A percentile compares a stretch with the other conserved stretches of the same genome.
Conservation (phyloP, 2,113 vertebrate species). For the Seriola dumerili region DNA sequence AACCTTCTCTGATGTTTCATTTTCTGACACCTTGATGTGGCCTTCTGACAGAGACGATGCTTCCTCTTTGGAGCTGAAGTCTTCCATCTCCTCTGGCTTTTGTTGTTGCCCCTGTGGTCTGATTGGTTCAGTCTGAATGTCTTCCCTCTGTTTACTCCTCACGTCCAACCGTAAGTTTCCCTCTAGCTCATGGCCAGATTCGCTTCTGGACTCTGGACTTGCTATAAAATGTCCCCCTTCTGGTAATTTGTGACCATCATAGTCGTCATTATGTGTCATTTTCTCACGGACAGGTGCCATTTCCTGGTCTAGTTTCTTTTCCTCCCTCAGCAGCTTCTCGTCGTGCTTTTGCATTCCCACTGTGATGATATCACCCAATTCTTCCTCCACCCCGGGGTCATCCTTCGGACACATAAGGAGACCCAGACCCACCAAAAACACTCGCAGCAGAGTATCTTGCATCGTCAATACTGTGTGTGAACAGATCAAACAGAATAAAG, state of each 20-base stretch:
- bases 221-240: background rate
- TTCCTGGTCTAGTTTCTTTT: slow-evolving; percentile 50
- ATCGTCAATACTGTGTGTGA: slow-evolving; percentile 63
- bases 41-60: slow-evolving; percentile 18
- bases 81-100: slow-evolving; percentile 22
- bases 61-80: slow-evolving; percentile 19
- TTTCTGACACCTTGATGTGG: slow-evolving; percentile 26
- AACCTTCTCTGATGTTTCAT: slow-evolving; percentile 18
- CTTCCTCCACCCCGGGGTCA: slow-evolving; percentile 49
- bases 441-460: slow-evolving; percentile 75
- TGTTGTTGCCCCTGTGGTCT: background rate
- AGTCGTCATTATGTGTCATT: slow-evolving; percentile 23
- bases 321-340: slow-evolving; percentile 39
- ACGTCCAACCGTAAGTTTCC: background rate
- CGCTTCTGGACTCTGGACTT: background rate
- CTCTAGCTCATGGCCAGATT: background rate
- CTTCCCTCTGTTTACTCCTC: background rate
- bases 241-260: background rate
- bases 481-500: slow-evolving; percentile 17
- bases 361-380: slow-evolving; percentile 56
- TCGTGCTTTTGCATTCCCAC: slow-evolving; percentile 45
- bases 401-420: slow-evolving; percentile 70
- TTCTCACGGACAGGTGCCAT: slow-evolving; percentile 35
- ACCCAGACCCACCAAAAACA: slow-evolving; percentile 71
- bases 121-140: background rate